Percentiles rank a stretch among this genome's conserved stretches.
phyloP scores from a whole-genome alignment of 2,797 vertebrate species.

The Pseudochirops cupreus region DNA sequence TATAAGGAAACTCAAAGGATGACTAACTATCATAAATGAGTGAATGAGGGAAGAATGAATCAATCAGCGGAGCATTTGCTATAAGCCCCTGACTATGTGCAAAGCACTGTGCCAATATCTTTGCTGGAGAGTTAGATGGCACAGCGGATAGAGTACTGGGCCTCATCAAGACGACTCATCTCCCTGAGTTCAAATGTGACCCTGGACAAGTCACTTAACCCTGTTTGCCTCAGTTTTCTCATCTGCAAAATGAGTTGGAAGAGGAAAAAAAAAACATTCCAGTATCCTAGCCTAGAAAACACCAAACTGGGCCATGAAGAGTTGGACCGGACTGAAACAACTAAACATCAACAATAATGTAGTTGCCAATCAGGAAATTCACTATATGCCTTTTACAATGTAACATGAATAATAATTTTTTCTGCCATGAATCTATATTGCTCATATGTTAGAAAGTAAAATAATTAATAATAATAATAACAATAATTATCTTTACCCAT shows the following conservation, averaged over 20 bases:
- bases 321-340: background rate
- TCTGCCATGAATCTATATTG: background rate
- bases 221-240: background rate
- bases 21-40: background rate
- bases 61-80: background rate
- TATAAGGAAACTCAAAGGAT: background rate
- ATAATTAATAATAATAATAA: background rate
- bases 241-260: background rate
- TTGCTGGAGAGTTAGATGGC: background rate
- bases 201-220: too few relatives aligned
- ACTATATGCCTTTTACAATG: constrained; percentile 9
- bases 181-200: background rate
- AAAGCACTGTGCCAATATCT: background rate
- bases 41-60: background rate
- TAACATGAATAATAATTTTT: background rate
- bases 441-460: background rate
- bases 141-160: background rate
- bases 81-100: background rate
- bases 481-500: background rate
- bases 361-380: background rate
- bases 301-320: background rate
- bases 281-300: background rate
- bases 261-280: background rate
- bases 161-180: background rate
- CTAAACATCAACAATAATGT: background rate